Conservation (phyloP, 1,140 invertebrate genomes). For the Rhyacophila brunnea region DNA sequence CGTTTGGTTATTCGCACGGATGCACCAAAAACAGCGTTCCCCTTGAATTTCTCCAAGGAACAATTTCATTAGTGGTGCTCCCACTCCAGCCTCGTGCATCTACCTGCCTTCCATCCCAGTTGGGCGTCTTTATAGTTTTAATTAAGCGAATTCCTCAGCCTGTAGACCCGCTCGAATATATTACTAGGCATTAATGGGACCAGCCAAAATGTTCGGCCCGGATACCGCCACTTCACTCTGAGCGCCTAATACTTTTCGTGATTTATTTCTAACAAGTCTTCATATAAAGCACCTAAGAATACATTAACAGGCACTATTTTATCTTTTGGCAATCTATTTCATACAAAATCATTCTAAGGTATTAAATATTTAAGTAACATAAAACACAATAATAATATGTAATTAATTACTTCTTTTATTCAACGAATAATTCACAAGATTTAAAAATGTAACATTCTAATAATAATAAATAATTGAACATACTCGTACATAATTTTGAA, state of each 20-base stretch:
- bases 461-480: too few species aligned
- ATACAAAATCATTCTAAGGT: too few species aligned
- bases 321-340: too few species aligned
- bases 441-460: too few species aligned
- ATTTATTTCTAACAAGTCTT: too few species aligned
- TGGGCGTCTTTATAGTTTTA: slow-evolving; percentile 36
- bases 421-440: too few species aligned
- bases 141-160: slow-evolving; percentile 33
- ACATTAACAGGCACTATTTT: too few species aligned
- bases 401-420: too few species aligned
- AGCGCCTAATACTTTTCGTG: slow-evolving; percentile 1
- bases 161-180: slow-evolving; percentile 20
- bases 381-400: too few species aligned
- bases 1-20: slow-evolving; percentile 21
- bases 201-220: background rate
- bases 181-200: slow-evolving; percentile 16
- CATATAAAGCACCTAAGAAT: too few species aligned
- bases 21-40: slow-evolving; percentile 22
- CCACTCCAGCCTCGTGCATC: background rate
- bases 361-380: too few species aligned
- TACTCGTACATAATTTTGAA: too few species aligned
- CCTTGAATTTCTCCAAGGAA: slow-evolving; percentile 31
- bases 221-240: background rate
- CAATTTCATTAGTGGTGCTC: slow-evolving; percentile 33
- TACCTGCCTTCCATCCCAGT: background rate